Evolutionary conservation across 2,113 vertebrate species (phyloP), one percentile per base, ranked within the genome.

Genomic region (Oreotrochilus melanogaster): DNA sequence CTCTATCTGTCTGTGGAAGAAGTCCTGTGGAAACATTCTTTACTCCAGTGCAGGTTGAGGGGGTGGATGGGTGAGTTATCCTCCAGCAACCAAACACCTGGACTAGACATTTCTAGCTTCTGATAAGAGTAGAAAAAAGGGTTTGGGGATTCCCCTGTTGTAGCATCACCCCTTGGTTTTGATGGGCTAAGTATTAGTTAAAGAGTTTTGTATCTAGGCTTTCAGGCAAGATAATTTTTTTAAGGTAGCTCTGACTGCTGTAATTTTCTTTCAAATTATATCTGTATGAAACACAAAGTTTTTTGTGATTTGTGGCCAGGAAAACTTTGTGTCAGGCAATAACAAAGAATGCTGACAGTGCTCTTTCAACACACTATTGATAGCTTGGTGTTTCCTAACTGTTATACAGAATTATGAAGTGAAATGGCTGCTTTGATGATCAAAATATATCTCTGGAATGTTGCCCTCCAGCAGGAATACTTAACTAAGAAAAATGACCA

Each of bases 81-180:
- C 18, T 66, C 17, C 65, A 75, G 25, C n/a, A 88, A 35, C 5
- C 4, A 0, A 75, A 58, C 9, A 67, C 21, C 25, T 11, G 13
- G 4, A 43, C 7, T 5, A 70, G 7, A 0, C n/a, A 39, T 35
- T 83, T 60, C n/a, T 21, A 18, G 2, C 25, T 78, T 78, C 43
- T 58, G 56, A 75, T 67, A 81, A 62, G 4, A 73, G 37, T 0
- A 43, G 18, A 70, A 48, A 4, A 48, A 80, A 62, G 9, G 7
- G 9, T 5, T 25, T 39, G 14, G 19, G 18, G 35, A 19, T 27
- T 76, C 73, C 22, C 8, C 28, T 73, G 17, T 33, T 64, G 42
- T 73, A 65, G 18, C 27, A 35, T 30, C 35, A 47, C 39, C 7
- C 4, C 23, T 72, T 0, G 0, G 0, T 43, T 92, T 79, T 43